A percentile compares a stretch with the other conserved stretches of the same genome.
phyloP scores from a whole-genome alignment of 2,888 invertebrate species.

The Acleris holmiana region DNA sequence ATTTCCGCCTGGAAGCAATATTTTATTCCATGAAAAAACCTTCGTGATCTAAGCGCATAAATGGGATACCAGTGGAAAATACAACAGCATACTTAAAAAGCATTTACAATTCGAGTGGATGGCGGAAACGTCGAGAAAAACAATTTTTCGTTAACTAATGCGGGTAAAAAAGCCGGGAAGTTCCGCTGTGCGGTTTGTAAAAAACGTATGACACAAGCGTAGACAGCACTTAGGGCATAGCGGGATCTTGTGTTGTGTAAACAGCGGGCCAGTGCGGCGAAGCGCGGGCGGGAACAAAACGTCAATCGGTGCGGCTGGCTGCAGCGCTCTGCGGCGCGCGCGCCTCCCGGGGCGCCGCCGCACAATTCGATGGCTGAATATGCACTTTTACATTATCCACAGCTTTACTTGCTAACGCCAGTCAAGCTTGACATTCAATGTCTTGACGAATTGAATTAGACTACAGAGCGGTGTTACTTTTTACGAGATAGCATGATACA shows the following conservation, averaged over 20 bases:
- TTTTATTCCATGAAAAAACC: conserved; percentile 16
- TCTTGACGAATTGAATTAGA: conserved; percentile 14
- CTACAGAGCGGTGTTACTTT: background rate
- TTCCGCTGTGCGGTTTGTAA: conserved; percentile 22
- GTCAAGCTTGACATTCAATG: conserved; percentile 15
- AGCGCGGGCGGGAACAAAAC: conserved; percentile 37
- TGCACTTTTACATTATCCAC: conserved; percentile 48
- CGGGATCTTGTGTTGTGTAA: conserved; percentile 46
- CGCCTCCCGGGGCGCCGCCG: conserved; percentile 33
- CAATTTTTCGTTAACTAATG: conserved; percentile 28
- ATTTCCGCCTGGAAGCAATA: conserved; percentile 16
- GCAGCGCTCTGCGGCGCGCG: conserved; percentile 19
- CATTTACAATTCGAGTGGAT: conserved; percentile 16
- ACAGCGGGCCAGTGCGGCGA: conserved; percentile 44
- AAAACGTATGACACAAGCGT: conserved; percentile 27
- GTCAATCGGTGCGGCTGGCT: conserved; percentile 41
- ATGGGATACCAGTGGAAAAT: conserved; percentile 1
- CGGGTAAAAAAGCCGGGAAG: conserved; percentile 27
- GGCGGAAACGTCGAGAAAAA: conserved; percentile 15
- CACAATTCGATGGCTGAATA: conserved; percentile 44
- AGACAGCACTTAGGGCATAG: conserved; percentile 34
- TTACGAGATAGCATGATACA: too few relatives aligned
- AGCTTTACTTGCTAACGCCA: conserved; percentile 27
- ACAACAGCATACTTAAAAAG: conserved; percentile 19
- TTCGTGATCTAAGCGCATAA: conserved; percentile 12